Evolutionary conservation across 2,113 vertebrate genomes (phyloP), one percentile per base, ranked within the genome.

Genomic region (Bufo gargarizans): DNA sequence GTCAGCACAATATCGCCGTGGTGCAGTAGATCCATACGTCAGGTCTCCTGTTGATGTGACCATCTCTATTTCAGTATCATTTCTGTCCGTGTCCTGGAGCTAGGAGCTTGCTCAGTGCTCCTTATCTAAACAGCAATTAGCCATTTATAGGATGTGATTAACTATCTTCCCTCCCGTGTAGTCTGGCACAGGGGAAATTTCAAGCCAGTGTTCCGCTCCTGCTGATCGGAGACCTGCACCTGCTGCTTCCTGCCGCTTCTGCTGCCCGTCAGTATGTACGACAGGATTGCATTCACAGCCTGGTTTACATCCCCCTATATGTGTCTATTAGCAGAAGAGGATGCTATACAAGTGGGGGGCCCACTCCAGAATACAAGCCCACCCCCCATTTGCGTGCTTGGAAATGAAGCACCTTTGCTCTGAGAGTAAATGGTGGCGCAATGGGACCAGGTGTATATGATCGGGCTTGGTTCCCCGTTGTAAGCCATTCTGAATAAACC

Each of bases 81-180:
- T 47, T 74, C 4, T 74, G 17, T 74, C 43, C 6, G 17, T 74
- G 47, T 45, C 43, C 6, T 0, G 33, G 11, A 43, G 13, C 45
- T 45, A 14, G 69, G 13, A 72, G 7, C 14, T 17, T 1, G 4
- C 3, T 7, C 69, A 14, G 69, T 17, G 33, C 71, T 14, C 14
- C 8, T 74, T 43, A 47, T 74, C 43, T 47, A 74, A 22, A 45
- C 43, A 12, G 6, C 71, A 45, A 74, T 47, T 74, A 74, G 43
- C 71, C 7, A 74, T 74, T 74, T 43, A 74, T 47, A 74, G 71
- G 71, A 74, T 74, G 43, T 74, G 69, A 72, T 72, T 72, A 72
- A 72, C 69, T 43, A 72, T 72, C 69, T 72, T 72, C 69, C 33
- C 69, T 74, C 71, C 43, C 71, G 45, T 74, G 71, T 47, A 47